phyloP scores from a whole-genome alignment of 2,888 invertebrate genomes.

The Pristionchus exspectatus region DNA sequence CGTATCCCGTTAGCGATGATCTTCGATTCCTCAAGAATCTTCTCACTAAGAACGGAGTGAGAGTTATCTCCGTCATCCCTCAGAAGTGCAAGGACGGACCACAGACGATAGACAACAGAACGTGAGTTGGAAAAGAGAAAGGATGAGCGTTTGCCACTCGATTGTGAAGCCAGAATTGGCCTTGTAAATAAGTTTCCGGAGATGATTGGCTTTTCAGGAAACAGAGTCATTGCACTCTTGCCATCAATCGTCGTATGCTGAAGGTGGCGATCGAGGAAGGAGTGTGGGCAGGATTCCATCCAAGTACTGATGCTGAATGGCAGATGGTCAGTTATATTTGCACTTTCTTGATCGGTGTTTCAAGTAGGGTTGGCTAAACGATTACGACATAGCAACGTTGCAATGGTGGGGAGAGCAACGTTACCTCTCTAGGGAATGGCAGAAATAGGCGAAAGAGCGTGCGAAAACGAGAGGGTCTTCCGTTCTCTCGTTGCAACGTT shows the following conservation, averaged over 20 bases:
- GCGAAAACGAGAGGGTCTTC: no score
- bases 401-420: no score
- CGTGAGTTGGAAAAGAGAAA: not conserved
- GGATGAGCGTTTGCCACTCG: no score
- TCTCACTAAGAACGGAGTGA: not conserved
- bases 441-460: not conserved
- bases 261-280: conserved; percentile 11
- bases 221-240: not conserved
- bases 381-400: no score
- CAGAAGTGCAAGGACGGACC: not conserved
- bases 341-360: no score
- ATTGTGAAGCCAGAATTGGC: no score
- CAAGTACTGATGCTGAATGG: not conserved
- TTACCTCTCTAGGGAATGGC: no score
- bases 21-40: not conserved
- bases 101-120: not conserved
- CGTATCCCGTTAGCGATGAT: conserved; percentile 10
- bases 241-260: conserved; percentile 31
- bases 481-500: no score
- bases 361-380: no score
- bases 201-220: not conserved
- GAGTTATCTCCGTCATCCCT: not conserved
- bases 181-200: no score
- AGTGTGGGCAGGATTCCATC: conserved; percentile 52
- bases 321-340: not conserved